These are phyloP conservation scores for Itoplectis maculator DNA, from an alignment of 2,888 invertebrate genomes.

Conservation along the genomic window DNA sequence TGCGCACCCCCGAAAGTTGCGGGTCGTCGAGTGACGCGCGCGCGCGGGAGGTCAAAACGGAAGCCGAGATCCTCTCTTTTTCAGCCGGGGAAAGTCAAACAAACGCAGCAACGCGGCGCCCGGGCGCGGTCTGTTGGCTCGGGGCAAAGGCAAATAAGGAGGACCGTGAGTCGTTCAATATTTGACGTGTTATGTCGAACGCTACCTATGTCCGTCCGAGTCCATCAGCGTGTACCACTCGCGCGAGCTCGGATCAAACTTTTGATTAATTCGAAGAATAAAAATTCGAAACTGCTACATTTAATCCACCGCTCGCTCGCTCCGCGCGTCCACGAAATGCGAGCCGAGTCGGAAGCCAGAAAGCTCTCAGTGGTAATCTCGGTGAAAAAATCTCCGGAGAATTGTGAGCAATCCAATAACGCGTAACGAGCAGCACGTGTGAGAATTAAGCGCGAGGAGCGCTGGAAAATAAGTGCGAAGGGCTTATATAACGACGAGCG, in stretches of 20 bases:
- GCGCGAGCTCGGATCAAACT: conserved; percentile 45
- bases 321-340: too few species aligned
- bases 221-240: neutral
- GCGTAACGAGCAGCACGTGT: conserved; percentile 41
- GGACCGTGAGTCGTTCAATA: conserved; percentile 71
- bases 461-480: conserved; percentile 16
- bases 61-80: conserved; percentile 66
- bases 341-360: neutral
- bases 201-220: conserved; percentile 31
- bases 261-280: conserved; percentile 52
- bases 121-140: conserved; percentile 64
- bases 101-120: conserved; percentile 66
- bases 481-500: conserved; percentile 57
- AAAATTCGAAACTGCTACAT: neutral
- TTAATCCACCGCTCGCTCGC: neutral
- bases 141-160: conserved; percentile 70
- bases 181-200: conserved; percentile 68
- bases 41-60: conserved; percentile 56
- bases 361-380: neutral
- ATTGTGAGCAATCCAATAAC: conserved; percentile 32
- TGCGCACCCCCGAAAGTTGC: conserved; percentile 38
- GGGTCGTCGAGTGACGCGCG: neutral
- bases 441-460: conserved; percentile 41
- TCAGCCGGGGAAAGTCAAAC: conserved; percentile 69
- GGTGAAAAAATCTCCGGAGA: neutral